Evolutionary conservation across 2,888 invertebrate genomes (phyloP), one percentile per base, ranked within the genome.

Genomic region (Strigamia transsilvanica): DNA sequence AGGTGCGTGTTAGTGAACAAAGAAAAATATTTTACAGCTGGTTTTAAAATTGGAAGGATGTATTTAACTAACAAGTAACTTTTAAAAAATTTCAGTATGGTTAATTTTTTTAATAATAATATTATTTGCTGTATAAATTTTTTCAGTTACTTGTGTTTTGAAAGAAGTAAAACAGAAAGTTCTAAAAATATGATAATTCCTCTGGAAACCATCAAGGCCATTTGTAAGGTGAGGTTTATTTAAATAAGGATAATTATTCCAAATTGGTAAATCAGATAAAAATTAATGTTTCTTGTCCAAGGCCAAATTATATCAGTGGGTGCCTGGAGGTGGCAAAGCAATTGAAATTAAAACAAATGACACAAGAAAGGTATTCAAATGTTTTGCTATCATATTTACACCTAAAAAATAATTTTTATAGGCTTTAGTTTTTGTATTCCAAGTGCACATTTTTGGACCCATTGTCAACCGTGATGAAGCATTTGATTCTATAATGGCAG

Each of bases 391-490:
- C 42, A 46, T 41, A 23, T 18, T 41, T 0, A 32, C 5, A 34
- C 38, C 1, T 79, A 79, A 23, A 79, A 15, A 77, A 15, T 6
- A 34, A 41, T 80, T 61, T 80, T 61, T 21, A 9, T 32, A 80
- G 80, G 10, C 27, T 10, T 80, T 80, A 4, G 2, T 80, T n/a
- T 80, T 80, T 34, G 56, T 80, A 12, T 80, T 80, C 32, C 80
- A 80, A 80, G 32, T 32, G 5, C 6, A 51, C 21, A 13, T 80
- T 18, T 80, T 80, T 23, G 80, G 80, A 7, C 23, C 80, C 2
- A 80, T 80, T 5, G 51, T 51, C 46, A 80, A 80, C 32, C 80
- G 80, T 13, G 56, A 80, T 32, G 80, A 80, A 80, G 80, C 80
- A 34, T 80, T 56, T 38, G 56, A 80, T n/a, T 2, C 27, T 13